Conservation (phyloP, 2,888 invertebrate species). For the Baccha elongata region DNA sequence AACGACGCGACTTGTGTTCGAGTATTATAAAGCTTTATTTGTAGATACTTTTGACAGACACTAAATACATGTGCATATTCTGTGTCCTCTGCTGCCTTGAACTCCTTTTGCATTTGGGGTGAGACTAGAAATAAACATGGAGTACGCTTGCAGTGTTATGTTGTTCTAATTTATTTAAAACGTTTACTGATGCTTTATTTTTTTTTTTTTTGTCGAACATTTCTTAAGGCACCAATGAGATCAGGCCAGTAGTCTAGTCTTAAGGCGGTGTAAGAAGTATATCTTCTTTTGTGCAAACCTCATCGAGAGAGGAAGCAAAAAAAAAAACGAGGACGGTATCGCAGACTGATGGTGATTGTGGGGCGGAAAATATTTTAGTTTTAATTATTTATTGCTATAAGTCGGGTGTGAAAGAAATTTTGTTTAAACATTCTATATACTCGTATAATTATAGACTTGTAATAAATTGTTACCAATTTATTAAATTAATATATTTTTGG, state of each 20-base stretch:
- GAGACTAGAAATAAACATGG: constrained; percentile 51
- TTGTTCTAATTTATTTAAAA: constrained; percentile 58
- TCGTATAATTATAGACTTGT: not conserved
- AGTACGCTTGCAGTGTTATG: constrained; percentile 44
- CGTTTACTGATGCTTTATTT: not conserved
- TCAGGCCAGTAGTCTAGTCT: constrained; percentile 1
- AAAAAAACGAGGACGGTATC: not conserved
- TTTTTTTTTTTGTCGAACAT: not conserved
- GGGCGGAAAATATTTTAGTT: constrained; percentile 49
- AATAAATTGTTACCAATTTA: not conserved
- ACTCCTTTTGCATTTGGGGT: constrained; percentile 64
- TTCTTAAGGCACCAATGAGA: constrained; percentile 54
- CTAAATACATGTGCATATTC: not conserved
- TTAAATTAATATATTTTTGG: not conserved
- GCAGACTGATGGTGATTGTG: constrained; percentile 15
- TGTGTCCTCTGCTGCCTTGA: constrained; percentile 50
- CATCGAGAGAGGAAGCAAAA: constrained; percentile 2
- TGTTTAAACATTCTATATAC: not conserved
- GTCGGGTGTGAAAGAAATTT: constrained; percentile 46
- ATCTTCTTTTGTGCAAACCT: constrained; percentile 3
- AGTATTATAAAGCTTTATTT: constrained; percentile 33
- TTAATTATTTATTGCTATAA: constrained; percentile 57
- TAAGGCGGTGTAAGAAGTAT: not conserved
- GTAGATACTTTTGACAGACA: constrained; percentile 44
- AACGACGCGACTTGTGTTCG: not conserved